Base-by-base conservation (phyloP, 2,113 vertebrate species). In the Scomber colias region DNA sequence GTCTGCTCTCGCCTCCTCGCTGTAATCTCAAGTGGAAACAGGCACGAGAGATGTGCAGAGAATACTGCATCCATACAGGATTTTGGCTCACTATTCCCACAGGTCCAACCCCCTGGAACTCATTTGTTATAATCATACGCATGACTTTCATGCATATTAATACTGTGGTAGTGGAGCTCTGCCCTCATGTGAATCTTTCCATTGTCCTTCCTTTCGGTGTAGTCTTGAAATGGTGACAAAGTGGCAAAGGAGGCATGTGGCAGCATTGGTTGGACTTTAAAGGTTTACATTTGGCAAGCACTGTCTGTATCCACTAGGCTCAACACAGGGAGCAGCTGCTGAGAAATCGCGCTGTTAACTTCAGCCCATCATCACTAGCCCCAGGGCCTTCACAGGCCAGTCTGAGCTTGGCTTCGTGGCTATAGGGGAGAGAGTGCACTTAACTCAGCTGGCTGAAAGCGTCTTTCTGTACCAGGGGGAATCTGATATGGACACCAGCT, bases 381-480 rank as follows among this genome's bases (percentile, higher is more conserved):
- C 84, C 78, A 51, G 90, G 91, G 90, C 91, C 83, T 91, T 89
- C 88, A 71, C 79, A 86, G 82, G 86, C 84, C 77, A 83, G 86
- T 74, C 80, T 84, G 85, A 91, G 86, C 90, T 82, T 89, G 89
- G 87, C 89, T 89, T 76, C 76, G 55, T 82, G 86, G 91, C 90
- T 90, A 55, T 73, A 88, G 84, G 83, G 83, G 86, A 86, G 75
- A 62, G 81, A 90, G 85, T 83, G 87, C 90, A 92, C 90, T 91
- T 91, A 91, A 88, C 89, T 91, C 79, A 76, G 83, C 87, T 88
- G 89, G 89, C 90, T 90, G 91, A 84, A 75, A 86, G 81, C 88
- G 73, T 72, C 88, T 89, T 83, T 82, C 78, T 87, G 68, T 64
- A 86, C 87, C 66, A 11, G 67, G 61, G 90, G 85, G 91, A 81